phyloP scores from a whole-genome alignment of 2,888 invertebrate genomes.

The Apotomis turbidana region DNA sequence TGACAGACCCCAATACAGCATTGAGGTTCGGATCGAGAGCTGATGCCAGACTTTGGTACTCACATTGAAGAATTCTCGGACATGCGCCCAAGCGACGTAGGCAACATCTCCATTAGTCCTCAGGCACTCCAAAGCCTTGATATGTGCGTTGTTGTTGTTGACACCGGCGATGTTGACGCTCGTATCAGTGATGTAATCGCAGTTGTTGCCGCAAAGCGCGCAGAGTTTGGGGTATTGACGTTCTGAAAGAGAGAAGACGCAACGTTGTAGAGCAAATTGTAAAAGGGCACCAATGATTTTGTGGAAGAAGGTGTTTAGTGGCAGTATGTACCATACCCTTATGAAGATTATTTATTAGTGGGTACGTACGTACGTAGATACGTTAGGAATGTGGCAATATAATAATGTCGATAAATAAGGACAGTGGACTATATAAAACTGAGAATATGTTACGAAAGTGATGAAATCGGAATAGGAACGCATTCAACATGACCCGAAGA shows the following conservation, averaged over 20 bases:
- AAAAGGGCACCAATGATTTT: too few relatives aligned
- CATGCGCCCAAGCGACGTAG: conserved; percentile 83
- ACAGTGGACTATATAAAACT: too few relatives aligned
- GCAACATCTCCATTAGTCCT: conserved; percentile 82
- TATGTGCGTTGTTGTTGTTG: conserved; percentile 79
- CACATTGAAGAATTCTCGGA: conserved; percentile 78
- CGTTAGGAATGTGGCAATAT: too few relatives aligned
- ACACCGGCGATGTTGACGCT: conserved; percentile 58
- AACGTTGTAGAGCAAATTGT: background rate
- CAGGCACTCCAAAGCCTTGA: conserved; percentile 86
- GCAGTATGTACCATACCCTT: too few relatives aligned
- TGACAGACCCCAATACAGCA: background rate
- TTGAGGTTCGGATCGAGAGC: background rate
- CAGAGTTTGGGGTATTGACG: conserved; percentile 81
- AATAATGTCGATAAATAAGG: too few relatives aligned
- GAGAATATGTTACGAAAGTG: too few relatives aligned
- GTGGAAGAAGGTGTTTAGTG: too few relatives aligned
- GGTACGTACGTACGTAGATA: too few relatives aligned
- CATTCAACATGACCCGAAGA: too few relatives aligned
- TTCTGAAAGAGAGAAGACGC: conserved; percentile 66
- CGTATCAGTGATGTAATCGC: conserved; percentile 64
- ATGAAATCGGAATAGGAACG: too few relatives aligned
- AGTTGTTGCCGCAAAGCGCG: conserved; percentile 78
- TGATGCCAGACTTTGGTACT: conserved; percentile 48
- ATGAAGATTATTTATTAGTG: too few relatives aligned